These are phyloP conservation scores for Adelognathus sp. DNA, from an alignment of 2,888 invertebrate genomes.

Conservation along the genomic window DNA sequence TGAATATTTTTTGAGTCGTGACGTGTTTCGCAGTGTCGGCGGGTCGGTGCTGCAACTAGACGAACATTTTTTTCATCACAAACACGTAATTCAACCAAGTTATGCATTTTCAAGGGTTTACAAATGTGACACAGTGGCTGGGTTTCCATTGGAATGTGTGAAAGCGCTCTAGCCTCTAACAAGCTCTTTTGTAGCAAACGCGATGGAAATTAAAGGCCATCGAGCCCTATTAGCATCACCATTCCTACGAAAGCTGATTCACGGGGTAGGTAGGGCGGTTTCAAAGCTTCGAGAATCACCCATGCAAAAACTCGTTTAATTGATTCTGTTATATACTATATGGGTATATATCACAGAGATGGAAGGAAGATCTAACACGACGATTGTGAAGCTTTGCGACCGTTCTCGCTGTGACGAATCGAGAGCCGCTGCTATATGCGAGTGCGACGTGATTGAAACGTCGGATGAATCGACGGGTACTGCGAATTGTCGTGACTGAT, in stretches of 20 bases:
- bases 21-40: no score
- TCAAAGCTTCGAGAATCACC: slow-evolving; percentile 26
- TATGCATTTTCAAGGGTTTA: not conserved
- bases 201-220: slow-evolving; percentile 9
- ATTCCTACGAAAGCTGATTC: not conserved
- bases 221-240: slow-evolving; percentile 21
- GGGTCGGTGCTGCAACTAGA: no score
- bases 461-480: slow-evolving; percentile 24
- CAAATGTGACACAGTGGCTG: not conserved
- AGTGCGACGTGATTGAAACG: slow-evolving; percentile 24
- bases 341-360: not conserved
- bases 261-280: slow-evolving; percentile 1
- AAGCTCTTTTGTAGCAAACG: slow-evolving; percentile 3
- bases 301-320: slow-evolving; percentile 36
- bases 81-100: not conserved
- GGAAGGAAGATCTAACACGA: not conserved
- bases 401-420: not conserved
- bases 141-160: not conserved
- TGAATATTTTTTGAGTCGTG: no score
- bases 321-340: slow-evolving; percentile 36
- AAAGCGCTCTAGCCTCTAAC: not conserved
- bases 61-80: not conserved
- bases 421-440: slow-evolving; percentile 9
- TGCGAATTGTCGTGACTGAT: not conserved
- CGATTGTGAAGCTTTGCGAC: slow-evolving; percentile 17